A percentile compares a stretch with the other conserved stretches of the same genome.
phyloP scores from a whole-genome alignment of 1,140 invertebrate genomes.

The Aphis craccivora region DNA sequence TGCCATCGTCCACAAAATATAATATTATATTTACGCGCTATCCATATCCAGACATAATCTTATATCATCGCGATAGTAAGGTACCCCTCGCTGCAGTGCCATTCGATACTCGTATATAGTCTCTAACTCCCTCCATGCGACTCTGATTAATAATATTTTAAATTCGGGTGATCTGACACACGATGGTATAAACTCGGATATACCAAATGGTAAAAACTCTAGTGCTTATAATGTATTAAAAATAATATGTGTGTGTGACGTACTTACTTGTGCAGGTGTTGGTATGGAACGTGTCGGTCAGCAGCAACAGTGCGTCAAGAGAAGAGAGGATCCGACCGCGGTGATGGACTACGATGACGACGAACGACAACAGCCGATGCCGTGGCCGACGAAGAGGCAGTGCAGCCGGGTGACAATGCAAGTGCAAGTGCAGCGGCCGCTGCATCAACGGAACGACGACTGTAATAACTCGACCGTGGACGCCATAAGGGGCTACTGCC shows the following conservation, averaged over 20 bases:
- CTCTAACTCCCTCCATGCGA: not conserved
- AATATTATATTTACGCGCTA: not conserved
- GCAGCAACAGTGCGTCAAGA: not conserved
- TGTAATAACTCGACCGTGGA: not conserved
- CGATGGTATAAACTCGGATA: not conserved
- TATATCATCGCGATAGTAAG: not conserved
- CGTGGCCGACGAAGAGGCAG: not conserved
- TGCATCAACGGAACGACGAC: not conserved
- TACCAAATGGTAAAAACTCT: too few species aligned
- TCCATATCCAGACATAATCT: not conserved
- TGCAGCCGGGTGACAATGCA: not conserved
- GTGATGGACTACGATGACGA: not conserved
- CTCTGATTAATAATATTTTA: not conserved
- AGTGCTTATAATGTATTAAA: not conserved
- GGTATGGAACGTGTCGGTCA: slow-evolving; percentile 14
- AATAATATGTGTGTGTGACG: not conserved
- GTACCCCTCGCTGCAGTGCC: not conserved
- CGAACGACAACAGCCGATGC: not conserved
- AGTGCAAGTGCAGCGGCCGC: not conserved
- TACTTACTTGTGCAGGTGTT: not conserved
- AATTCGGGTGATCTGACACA: not conserved
- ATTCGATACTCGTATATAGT: not conserved
- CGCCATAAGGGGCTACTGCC: slow-evolving; percentile 33
- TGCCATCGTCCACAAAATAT: not conserved
- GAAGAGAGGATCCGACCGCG: not conserved